Percentiles rank a stretch among this genome's conserved stretches.
Conservation (phyloP, 2,797 vertebrate genomes). For the Gymnopithys bicolor region DNA sequence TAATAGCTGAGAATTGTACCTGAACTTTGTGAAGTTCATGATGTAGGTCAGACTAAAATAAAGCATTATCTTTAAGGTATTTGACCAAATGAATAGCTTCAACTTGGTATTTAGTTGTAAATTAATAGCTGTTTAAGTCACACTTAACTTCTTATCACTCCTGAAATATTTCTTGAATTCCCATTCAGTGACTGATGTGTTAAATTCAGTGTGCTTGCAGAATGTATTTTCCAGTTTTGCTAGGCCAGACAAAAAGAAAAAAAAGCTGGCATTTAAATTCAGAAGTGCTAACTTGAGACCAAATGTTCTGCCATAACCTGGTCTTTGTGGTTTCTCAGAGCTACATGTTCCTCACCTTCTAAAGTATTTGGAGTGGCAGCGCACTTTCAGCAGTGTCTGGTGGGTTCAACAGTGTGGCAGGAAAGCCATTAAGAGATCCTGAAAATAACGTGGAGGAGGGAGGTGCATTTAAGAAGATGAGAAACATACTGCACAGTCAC, state of each 20-base stretch:
- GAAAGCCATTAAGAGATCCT: neutral
- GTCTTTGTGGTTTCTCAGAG: neutral
- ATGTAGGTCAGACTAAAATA: neutral
- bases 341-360: neutral
- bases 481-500: neutral
- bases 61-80: neutral
- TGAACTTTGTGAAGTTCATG: neutral
- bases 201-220: neutral
- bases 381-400: neutral
- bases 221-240: neutral
- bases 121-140: neutral
- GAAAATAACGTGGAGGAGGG: neutral
- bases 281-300: neutral
- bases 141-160: rapidly evolving
- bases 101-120: neutral
- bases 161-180: neutral
- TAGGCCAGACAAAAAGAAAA: neutral
- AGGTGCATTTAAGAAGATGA: neutral
- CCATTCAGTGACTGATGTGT: neutral
- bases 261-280: neutral
- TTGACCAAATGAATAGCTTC: neutral
- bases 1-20: neutral
- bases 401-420: neutral
- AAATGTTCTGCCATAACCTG: neutral
- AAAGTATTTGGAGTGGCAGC: neutral